Evolutionary conservation across 2,888 invertebrate genomes (phyloP).

Genomic region (Eilema depressum): DNA sequence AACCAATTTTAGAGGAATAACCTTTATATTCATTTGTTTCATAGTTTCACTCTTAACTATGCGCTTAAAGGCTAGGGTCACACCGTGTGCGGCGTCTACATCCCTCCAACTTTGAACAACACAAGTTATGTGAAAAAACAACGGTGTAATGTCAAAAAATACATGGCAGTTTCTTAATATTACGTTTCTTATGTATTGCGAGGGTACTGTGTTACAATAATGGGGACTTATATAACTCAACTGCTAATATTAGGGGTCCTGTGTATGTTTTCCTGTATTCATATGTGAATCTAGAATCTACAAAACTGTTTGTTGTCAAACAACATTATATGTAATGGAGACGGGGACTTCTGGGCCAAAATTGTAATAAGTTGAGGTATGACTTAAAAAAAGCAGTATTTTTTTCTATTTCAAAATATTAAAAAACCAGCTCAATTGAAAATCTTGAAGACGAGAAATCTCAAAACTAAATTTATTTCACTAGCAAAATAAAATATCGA

Average conservation of each 20-base stretch:
- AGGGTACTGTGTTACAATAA: constrained; percentile 44
- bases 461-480: no score
- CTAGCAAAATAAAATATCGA: no score
- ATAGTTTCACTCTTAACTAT: constrained; percentile 78
- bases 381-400: no score
- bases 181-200: constrained; percentile 42
- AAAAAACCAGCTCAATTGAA: no score
- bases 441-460: no score
- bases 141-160: constrained; percentile 50
- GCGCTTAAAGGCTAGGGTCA: constrained; percentile 69
- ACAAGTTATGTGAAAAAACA: constrained; percentile 50
- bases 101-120: constrained; percentile 55
- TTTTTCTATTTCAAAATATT: no score
- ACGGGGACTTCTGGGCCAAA: no score
- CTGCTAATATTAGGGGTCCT: constrained; percentile 33
- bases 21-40: constrained; percentile 83
- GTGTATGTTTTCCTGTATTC: neutral
- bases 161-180: constrained; percentile 51
- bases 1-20: constrained; percentile 79
- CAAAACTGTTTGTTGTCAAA: no score
- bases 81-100: constrained; percentile 62
- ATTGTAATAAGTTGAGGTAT: no score
- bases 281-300: no score
- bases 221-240: constrained; percentile 32
- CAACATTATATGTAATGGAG: no score